A percentile compares a stretch with the other conserved stretches of the same genome.
Evolutionary conservation across 2,888 invertebrate species (phyloP).

Genomic region (Pseudoips prasinana): DNA sequence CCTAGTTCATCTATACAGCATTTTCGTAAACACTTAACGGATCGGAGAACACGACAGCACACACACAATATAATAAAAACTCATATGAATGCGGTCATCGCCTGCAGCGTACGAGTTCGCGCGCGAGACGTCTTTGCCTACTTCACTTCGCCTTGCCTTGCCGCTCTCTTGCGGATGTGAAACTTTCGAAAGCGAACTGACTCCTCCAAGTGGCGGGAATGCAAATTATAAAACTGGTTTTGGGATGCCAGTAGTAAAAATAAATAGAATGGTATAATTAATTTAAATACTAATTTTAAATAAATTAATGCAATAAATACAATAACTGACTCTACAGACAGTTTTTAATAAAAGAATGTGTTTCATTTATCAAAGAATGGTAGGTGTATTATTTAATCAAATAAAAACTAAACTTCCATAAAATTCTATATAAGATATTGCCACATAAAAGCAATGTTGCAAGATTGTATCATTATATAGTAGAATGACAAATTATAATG

Average conservation of each 20-base stretch:
- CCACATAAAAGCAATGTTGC: too few species aligned
- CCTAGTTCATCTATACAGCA: slow-evolving; percentile 76
- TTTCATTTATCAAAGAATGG: too few species aligned
- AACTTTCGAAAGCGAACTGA: slow-evolving; percentile 79
- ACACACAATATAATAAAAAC: slow-evolving; percentile 74
- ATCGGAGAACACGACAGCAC: slow-evolving; percentile 76
- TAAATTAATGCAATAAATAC: too few species aligned
- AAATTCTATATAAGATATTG: too few species aligned
- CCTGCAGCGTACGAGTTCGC: slow-evolving; percentile 78
- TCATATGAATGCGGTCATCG: slow-evolving; percentile 81
- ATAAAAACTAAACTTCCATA: too few species aligned
- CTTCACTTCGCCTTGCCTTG: slow-evolving; percentile 64
- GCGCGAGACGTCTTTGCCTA: slow-evolving; percentile 77
- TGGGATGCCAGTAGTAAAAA: slow-evolving; percentile 46
- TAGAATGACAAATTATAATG: too few species aligned
- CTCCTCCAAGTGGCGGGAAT: slow-evolving; percentile 79
- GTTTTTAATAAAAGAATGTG: too few species aligned
- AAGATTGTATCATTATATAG: too few species aligned
- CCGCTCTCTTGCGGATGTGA: slow-evolving; percentile 82
- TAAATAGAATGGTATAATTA: too few species aligned
- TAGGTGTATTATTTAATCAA: too few species aligned
- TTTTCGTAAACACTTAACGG: slow-evolving; percentile 75
- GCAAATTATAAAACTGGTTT: slow-evolving; percentile 70
- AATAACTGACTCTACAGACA: too few species aligned
- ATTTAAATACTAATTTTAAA: too few species aligned